phyloP scores from a whole-genome alignment of 1,140 invertebrate genomes.

The Panagrolaimus sp. region DNA sequence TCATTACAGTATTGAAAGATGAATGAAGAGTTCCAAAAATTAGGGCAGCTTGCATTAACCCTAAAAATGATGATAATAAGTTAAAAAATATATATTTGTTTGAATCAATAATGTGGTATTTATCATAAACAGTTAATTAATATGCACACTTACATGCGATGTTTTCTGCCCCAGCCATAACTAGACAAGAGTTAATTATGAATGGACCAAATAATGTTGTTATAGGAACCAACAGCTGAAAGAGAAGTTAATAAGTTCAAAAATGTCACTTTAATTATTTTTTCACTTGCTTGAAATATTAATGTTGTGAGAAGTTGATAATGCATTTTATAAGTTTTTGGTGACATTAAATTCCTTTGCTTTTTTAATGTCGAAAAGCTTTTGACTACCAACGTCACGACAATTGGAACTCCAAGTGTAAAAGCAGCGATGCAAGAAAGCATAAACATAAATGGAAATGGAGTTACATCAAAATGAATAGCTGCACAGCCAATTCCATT shows the following conservation, averaged over 20 bases:
- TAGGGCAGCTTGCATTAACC: not conserved
- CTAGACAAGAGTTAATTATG: not conserved
- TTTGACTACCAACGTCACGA: not conserved
- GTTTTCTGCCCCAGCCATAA: not conserved
- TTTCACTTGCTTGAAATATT: not conserved
- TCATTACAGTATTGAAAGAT: conserved; percentile 5
- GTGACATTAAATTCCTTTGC: not conserved
- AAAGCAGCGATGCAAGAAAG: not conserved
- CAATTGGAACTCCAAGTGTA: not conserved
- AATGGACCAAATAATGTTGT: conserved; percentile 2
- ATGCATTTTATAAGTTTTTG: conserved; percentile 9
- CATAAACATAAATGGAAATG: not conserved
- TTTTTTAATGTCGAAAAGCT: not conserved
- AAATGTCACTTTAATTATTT: not conserved
- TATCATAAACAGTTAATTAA: not conserved
- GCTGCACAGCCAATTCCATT: not conserved
- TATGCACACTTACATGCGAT: not conserved
- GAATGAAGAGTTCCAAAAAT: conserved; percentile 9
- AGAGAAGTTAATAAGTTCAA: not conserved
- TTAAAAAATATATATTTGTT: not conserved
- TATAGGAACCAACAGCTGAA: not conserved
- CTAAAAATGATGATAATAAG: not conserved
- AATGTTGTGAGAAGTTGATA: not conserved
- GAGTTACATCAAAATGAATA: not conserved
- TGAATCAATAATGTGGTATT: not conserved